Conservation (phyloP, 2,113 vertebrate species). For the Cyanoderma ruficeps region DNA sequence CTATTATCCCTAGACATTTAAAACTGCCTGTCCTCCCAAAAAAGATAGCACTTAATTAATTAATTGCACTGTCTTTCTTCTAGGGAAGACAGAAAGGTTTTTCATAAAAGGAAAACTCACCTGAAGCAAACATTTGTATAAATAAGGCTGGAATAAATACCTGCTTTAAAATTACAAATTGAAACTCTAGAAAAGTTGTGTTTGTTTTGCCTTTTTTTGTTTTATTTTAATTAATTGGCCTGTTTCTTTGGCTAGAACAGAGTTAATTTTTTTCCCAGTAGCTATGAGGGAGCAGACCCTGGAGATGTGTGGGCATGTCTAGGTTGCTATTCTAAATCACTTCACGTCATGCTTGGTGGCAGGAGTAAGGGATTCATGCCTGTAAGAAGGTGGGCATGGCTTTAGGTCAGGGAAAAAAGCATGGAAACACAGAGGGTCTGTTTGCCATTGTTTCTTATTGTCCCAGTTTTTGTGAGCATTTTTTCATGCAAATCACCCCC, state of each 20-base stretch:
- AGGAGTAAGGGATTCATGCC: neutral
- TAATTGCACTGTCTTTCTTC: neutral
- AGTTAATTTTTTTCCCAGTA: neutral
- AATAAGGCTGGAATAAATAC: neutral
- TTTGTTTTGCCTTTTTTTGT: neutral
- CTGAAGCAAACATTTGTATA: neutral
- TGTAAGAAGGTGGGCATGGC: no score
- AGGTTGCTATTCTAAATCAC: neutral
- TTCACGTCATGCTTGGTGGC: neutral
- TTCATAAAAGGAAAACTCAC: neutral
- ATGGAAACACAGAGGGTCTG: no score
- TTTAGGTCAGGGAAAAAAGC: neutral
- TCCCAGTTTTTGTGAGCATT: neutral
- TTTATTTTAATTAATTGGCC: neutral
- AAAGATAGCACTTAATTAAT: neutral
- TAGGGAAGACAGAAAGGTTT: neutral
- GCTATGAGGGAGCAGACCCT: neutral
- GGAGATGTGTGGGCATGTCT: accelerated
- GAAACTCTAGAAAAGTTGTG: neutral
- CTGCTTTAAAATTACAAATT: neutral
- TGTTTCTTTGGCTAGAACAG: neutral
- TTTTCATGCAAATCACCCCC: neutral
- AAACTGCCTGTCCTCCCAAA: neutral
- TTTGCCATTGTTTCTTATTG: neutral
- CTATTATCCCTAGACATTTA: neutral